Evolutionary conservation across 2,888 invertebrate species (phyloP), one percentile per base, ranked within the genome.

Genomic region (Sturmia bella): DNA sequence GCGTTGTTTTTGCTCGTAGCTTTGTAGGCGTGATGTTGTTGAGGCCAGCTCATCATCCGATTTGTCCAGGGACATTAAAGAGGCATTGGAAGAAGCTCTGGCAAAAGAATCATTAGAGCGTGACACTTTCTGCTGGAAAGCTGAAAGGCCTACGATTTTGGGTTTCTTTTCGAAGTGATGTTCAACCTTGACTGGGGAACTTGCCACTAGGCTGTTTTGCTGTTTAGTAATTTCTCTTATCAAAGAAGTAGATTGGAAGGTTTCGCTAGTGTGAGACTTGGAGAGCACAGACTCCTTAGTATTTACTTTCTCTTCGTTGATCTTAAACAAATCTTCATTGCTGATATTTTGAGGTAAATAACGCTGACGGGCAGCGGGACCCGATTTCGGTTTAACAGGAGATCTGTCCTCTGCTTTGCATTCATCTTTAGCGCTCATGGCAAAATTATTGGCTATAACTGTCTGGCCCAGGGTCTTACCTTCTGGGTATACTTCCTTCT

Each of bases 341-440:
- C 90, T 86, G 21, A 93, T 91, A 85, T 93, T 93, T 76, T 92
- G 92, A 0, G 93, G 93, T 85, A 92, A 88, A 41, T 93, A 91
- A 21, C 93, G 90, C 86, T 93, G 93, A 27, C 93, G 88, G 0
- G 92, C 89, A 3, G 92, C 92, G 0, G 93, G 92, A 0, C 92
- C 92, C 1, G 92, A 91, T 77, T 92, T 91, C 13, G 90, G 88
- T 78, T 91, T 89, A 39, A 27, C 2, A 0, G 32, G 45, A 6
- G 85, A 83, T 50, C 43, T 61, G 0, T 79, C 74, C 5, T 73
- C 79, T 7, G 43, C 11, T 15, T 74, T 69, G 9, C 64, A 57
- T 50, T 78, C 83, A 3, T 75, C 64, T 52, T 80, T 80, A 7
- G 64, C 3, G 11, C 52, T 5, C 27, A 66, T 15, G 11, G 61